Evolutionary conservation across 2,888 invertebrate genomes (phyloP).

Genomic region (Macrosiphum euphorbiae): DNA sequence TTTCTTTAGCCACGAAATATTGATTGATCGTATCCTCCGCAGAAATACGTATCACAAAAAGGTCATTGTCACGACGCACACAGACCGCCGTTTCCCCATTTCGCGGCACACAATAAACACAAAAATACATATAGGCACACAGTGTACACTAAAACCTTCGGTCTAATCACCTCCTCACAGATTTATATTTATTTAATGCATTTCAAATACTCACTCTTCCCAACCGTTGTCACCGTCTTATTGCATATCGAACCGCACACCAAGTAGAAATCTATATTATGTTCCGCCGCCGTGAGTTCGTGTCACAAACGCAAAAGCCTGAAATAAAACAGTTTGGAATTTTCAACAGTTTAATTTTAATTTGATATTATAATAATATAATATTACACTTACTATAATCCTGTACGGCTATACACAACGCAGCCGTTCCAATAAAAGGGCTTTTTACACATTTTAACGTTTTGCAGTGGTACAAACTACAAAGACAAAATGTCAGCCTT

Average conservation of each 20-base stretch:
- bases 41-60: constrained; percentile 60
- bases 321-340: not conserved
- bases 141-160: constrained; percentile 30
- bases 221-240: constrained; percentile 11
- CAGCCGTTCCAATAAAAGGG: not conserved
- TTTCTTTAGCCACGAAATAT: constrained; percentile 44
- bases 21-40: constrained; percentile 61
- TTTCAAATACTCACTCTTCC: constrained; percentile 41
- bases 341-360: not conserved
- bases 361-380: not conserved
- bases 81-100: constrained; percentile 43
- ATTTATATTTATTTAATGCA: constrained; percentile 33
- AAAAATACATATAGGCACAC: constrained; percentile 22
- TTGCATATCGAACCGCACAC: constrained; percentile 9
- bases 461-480: not conserved
- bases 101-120: constrained; percentile 44
- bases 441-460: not conserved
- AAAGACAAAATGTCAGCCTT: not conserved
- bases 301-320: not conserved
- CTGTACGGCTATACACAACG: not conserved
- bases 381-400: not conserved
- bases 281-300: not conserved
- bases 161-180: constrained; percentile 45
- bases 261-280: not conserved
- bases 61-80: constrained; percentile 53